Conservation (phyloP, 1,140 invertebrate genomes). For the Solenopsis invicta region DNA sequence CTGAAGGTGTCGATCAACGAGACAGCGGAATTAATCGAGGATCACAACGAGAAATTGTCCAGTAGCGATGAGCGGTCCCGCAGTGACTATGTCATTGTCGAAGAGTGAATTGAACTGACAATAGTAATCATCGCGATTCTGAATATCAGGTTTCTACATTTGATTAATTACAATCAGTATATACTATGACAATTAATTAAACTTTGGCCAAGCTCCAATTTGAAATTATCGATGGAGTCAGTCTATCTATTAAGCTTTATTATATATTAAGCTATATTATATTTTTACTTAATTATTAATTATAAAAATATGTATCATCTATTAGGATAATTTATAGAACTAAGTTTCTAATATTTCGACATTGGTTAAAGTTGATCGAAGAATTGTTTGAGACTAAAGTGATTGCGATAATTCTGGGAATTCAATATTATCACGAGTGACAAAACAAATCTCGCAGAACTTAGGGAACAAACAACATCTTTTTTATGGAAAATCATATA, state of each 20-base stretch:
- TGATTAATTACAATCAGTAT: neutral
- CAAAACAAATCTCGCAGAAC: neutral
- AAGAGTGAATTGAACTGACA: slow-evolving; percentile 6
- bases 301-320: neutral
- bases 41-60: slow-evolving; percentile 80
- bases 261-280: neutral
- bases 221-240: neutral
- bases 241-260: neutral
- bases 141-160: slow-evolving; percentile 9
- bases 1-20: slow-evolving; percentile 88
- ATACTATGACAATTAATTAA: neutral
- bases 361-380: neutral
- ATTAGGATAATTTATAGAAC: slow-evolving; percentile 16
- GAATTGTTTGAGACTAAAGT: neutral
- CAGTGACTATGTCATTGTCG: slow-evolving; percentile 2
- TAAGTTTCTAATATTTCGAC: neutral
- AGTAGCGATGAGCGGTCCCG: slow-evolving; percentile 49
- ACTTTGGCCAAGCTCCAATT: neutral
- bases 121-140: neutral
- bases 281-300: slow-evolving; percentile 9
- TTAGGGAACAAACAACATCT: neutral
- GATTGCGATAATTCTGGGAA: neutral
- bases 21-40: slow-evolving; percentile 86
- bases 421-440: neutral
- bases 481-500: slow-evolving; percentile 30